A percentile compares a stretch with the other conserved stretches of the same genome.
Conservation (phyloP, 2,113 vertebrate species). For the Corythornis vintsioides region DNA sequence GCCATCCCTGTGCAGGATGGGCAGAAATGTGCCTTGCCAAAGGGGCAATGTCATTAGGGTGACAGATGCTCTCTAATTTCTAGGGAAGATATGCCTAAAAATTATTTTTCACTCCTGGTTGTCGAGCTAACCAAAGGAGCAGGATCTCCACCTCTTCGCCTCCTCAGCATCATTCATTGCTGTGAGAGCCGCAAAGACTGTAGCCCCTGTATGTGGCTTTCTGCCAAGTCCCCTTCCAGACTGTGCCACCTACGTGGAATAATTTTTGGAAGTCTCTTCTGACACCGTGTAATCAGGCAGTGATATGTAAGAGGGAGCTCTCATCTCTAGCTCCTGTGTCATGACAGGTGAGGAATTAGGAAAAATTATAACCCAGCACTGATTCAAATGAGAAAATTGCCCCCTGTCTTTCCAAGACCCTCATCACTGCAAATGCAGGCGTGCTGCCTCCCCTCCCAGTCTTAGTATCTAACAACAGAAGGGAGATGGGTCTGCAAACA, state of each 20-base stretch:
- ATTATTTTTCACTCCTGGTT: not conserved
- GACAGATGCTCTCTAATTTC: not conserved
- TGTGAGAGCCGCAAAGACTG: not conserved
- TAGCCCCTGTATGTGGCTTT: not conserved
- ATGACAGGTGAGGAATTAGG: slow-evolving; percentile 50
- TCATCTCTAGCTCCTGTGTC: not conserved
- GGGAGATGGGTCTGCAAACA: not conserved
- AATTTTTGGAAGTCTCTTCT: slow-evolving; percentile 40
- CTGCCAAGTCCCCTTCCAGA: not conserved
- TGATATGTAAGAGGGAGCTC: slow-evolving; percentile 37
- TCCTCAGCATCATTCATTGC: fast-evolving
- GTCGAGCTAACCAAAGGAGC: fast-evolving
- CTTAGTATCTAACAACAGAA: not conserved
- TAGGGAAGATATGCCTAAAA: not conserved
- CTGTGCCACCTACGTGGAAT: not conserved
- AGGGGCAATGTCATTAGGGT: not conserved
- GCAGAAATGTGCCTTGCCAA: not conserved
- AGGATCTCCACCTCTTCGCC: not conserved
- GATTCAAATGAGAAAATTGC: slow-evolving; percentile 61
- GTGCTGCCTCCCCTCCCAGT: not conserved
- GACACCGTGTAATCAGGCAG: slow-evolving; percentile 53
- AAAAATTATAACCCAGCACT: slow-evolving; percentile 50
- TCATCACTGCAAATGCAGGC: not conserved
- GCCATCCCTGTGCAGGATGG: not conserved
- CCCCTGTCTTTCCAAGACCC: slow-evolving; percentile 12